These are phyloP conservation scores for Palythoa grandiflora DNA, from an alignment of 92 coral and sea anemone species.

Conservation along the genomic window DNA sequence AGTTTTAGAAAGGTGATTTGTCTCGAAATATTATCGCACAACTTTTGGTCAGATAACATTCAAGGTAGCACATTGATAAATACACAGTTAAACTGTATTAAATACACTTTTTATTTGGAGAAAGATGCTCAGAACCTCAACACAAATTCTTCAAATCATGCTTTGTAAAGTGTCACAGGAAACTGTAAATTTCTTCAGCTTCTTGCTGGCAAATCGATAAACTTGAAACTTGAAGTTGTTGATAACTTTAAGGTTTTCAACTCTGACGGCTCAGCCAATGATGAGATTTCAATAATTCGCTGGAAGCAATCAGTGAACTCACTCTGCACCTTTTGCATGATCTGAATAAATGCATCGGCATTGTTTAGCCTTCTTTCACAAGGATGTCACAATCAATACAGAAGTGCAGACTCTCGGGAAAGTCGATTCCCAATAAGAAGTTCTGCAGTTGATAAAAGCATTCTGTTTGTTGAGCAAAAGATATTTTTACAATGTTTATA, in stretches of 20 bases:
- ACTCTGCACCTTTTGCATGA: slow-evolving; percentile 44
- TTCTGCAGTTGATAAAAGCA: slow-evolving; percentile 45
- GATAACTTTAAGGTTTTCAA: slow-evolving; percentile 27
- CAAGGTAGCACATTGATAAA: too few species aligned
- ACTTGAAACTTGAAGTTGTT: neutral
- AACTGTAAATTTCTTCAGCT: neutral
- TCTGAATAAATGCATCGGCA: slow-evolving; percentile 36
- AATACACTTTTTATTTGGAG: too few species aligned
- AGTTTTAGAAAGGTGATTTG: too few species aligned
- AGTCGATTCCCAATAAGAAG: slow-evolving; percentile 30
- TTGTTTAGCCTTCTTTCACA: slow-evolving; percentile 58
- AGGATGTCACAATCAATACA: slow-evolving; percentile 53
- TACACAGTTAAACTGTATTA: too few species aligned
- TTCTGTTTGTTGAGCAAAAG: slow-evolving; percentile 18
- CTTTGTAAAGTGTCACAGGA: neutral
- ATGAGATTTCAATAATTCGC: slow-evolving; percentile 53
- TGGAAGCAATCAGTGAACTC: slow-evolving; percentile 34
- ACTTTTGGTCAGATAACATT: too few species aligned
- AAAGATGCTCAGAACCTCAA: too few species aligned
- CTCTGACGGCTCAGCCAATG: slow-evolving; percentile 23
- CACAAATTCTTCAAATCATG: too few species aligned
- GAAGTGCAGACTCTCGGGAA: slow-evolving; percentile 18
- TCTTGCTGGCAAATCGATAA: neutral
- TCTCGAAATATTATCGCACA: too few species aligned
- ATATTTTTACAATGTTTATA: slow-evolving; percentile 46